Base-by-base conservation (phyloP, 2,888 invertebrate species). In the Frankliniella fusca region DNA sequence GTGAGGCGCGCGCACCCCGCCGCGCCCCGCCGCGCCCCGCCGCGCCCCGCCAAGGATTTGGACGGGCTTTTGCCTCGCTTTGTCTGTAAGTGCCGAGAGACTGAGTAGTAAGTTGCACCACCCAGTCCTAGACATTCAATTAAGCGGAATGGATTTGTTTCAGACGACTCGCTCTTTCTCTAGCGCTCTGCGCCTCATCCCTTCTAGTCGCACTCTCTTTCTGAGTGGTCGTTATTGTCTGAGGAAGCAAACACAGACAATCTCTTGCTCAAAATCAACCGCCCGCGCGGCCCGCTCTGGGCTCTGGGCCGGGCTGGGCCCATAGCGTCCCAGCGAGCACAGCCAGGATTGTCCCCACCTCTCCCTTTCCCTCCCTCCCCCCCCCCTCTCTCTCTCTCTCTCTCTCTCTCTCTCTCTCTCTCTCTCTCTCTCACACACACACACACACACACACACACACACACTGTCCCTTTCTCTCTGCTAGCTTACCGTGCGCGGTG, bases 401-500 rank as follows among this genome's bases (percentile, higher is more conserved):
- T 10, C 54, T 10, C 54, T 54, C 54, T 54, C 7, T 54, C 10
- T 54, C 54, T 54, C 54, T 54, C 54, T 54, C 54, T 10, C 54
- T 54, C 54, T 8, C 54, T 54, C 3, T 54, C 54, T 54, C 54
- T 8, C 54, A 18, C 54, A n/a, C n/a, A n/a, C n/a, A n/a, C n/a
- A n/a, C n/a, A n/a, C n/a, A n/a, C n/a, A n/a, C n/a, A n/a, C n/a
- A n/a, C n/a, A n/a, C n/a, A n/a, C n/a, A n/a, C n/a, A n/a, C n/a
- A n/a, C n/a, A n/a, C 50, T 50, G 10, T 50, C 50, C 15, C 50
- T 50, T 15, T 50, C 50, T 50, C 50, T 50, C n/a, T n/a, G 12
- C 3, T 8, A 7, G 81, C 87, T 89, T 87, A 92, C 93, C 93
- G 90, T 85, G 91, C 92, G 86, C 91, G 90, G 85, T 90, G 90